These are phyloP conservation scores for Vidua chalybeata DNA, from an alignment of 2,113 vertebrate species.

Conservation along the genomic window DNA sequence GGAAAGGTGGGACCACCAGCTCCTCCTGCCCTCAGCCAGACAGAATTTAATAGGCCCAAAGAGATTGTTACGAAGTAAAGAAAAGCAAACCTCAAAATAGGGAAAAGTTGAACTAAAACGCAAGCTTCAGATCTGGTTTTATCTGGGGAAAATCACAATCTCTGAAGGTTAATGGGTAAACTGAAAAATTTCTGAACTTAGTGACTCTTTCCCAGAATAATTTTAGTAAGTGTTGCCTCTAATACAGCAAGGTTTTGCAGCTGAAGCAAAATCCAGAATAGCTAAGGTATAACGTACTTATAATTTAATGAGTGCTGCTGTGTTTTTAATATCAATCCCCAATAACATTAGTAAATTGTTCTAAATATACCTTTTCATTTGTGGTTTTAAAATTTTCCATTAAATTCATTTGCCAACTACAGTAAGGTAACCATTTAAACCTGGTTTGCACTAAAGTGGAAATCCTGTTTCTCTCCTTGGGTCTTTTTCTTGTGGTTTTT, in stretches of 20 bases:
- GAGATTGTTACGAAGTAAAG: not conserved
- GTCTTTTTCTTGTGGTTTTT: no score
- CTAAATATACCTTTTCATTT: not conserved
- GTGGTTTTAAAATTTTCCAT: not conserved
- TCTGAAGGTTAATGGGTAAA: not conserved
- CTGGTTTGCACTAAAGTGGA: not conserved
- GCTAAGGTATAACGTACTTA: not conserved
- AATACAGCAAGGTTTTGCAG: not conserved
- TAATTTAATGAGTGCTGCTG: not conserved
- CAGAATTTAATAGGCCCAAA: not conserved
- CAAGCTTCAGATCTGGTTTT: not conserved
- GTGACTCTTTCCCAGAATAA: not conserved
- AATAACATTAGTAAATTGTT: not conserved
- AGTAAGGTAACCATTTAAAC: not conserved
- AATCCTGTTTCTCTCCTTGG: not conserved
- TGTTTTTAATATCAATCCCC: not conserved
- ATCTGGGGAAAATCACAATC: not conserved
- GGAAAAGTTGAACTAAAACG: fast-evolving
- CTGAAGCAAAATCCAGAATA: not conserved
- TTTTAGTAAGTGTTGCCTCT: not conserved
- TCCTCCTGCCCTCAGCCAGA: not conserved
- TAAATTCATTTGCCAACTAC: not conserved
- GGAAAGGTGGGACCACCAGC: fast-evolving
- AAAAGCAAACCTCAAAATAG: fast-evolving
- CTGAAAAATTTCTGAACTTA: not conserved